Evolutionary conservation across 2,113 vertebrate species (phyloP).

Genomic region (Aspiorhynchus laticeps): DNA sequence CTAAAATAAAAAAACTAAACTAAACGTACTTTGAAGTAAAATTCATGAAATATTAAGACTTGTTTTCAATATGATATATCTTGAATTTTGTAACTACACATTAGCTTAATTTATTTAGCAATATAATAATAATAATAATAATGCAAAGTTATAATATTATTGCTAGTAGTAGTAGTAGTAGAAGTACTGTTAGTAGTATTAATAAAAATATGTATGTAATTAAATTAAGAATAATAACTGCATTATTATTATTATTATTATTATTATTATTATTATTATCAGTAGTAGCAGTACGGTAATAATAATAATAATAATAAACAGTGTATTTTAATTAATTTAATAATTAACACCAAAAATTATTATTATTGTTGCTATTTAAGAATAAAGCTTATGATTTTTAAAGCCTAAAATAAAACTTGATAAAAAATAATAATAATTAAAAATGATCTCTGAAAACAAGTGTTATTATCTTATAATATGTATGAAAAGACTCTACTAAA

Average conservation of each 20-base stretch:
- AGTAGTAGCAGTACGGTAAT: too few species aligned
- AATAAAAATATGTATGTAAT: too few species aligned
- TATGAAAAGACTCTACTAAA: background rate
- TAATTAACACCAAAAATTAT: background rate
- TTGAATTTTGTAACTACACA: background rate
- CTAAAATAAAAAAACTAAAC: too few species aligned
- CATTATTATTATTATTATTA: too few species aligned
- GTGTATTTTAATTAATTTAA: too few species aligned
- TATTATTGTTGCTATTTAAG: background rate
- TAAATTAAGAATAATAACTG: too few species aligned
- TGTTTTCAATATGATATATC: background rate
- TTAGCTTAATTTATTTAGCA: background rate
- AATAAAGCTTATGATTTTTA: background rate
- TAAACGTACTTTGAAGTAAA: background rate
- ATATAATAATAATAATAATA: too few species aligned
- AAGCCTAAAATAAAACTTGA: too few species aligned
- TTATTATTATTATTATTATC: too few species aligned
- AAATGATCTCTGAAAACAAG: too few species aligned
- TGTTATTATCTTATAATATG: background rate
- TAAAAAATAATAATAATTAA: too few species aligned
- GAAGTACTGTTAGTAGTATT: background rate
- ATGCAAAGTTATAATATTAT: background rate
- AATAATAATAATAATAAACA: background rate
- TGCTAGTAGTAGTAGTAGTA: too few species aligned
- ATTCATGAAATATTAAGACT: background rate